Conservation (phyloP, 2,888 invertebrate genomes). For the Zelleria hepariella region DNA sequence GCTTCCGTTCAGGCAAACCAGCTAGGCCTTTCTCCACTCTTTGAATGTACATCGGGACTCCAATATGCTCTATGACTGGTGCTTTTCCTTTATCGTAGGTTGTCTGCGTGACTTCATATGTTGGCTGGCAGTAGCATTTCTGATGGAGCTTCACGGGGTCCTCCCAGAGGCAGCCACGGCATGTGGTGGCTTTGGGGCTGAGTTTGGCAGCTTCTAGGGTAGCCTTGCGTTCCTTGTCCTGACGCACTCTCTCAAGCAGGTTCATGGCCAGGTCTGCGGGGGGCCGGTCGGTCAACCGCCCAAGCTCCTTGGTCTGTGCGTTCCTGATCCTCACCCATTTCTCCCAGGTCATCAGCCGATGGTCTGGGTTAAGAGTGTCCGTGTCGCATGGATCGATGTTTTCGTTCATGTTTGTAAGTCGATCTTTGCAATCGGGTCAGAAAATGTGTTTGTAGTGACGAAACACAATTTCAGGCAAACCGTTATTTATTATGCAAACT, state of each 20-base stretch:
- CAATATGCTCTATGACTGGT: conserved; percentile 40
- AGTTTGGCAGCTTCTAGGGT: conserved; percentile 45
- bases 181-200: conserved; percentile 27
- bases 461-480: too few relatives aligned
- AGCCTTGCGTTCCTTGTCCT: conserved; percentile 45
- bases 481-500: too few relatives aligned
- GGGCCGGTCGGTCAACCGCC: conserved; percentile 24
- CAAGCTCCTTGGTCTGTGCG: conserved; percentile 37
- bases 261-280: conserved; percentile 55
- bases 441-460: too few relatives aligned
- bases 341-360: conserved; percentile 48
- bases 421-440: too few relatives aligned
- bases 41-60: conserved; percentile 42
- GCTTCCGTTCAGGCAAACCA: conserved; percentile 28
- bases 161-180: conserved; percentile 43
- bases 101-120: conserved; percentile 47
- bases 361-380: conserved; percentile 28
- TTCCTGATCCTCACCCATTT: conserved; percentile 52
- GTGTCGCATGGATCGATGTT: background rate
- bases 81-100: conserved; percentile 41
- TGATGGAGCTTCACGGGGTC: conserved; percentile 41
- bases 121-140: conserved; percentile 36
- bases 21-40: conserved; percentile 39
- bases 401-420: background rate
- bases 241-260: conserved; percentile 33